A percentile compares a stretch with the other conserved stretches of the same genome.
phyloP scores from a whole-genome alignment of 2,888 invertebrate genomes.

The Coenonympha glycerion region DNA sequence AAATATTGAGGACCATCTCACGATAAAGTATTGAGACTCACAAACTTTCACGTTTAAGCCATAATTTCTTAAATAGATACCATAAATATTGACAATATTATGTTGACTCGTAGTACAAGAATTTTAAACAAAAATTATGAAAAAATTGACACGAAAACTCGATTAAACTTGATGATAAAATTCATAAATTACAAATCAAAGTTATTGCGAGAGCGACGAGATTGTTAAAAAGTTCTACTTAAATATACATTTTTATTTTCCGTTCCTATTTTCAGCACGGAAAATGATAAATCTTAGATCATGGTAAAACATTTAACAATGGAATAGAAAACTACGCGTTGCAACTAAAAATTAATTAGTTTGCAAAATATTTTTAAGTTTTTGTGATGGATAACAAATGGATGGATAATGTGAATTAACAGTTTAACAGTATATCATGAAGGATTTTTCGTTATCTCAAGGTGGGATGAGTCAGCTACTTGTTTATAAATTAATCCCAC shows the following conservation, averaged over 20 bases:
- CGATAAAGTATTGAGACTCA: too few relatives aligned
- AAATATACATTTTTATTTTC: slow-evolving; percentile 13
- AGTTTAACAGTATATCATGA: too few relatives aligned
- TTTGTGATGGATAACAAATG: not conserved
- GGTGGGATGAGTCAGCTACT: too few relatives aligned
- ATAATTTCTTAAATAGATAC: too few relatives aligned
- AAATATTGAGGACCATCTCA: too few relatives aligned
- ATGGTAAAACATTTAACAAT: not conserved
- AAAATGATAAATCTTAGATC: not conserved
- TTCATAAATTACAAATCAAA: slow-evolving; percentile 59
- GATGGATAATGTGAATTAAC: too few relatives aligned
- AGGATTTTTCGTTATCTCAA: too few relatives aligned
- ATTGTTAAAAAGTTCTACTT: slow-evolving; percentile 18
- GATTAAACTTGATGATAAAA: slow-evolving; percentile 33
- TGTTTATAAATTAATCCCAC: too few relatives aligned
- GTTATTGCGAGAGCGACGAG: slow-evolving; percentile 27
- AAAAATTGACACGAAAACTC: slow-evolving; percentile 32
- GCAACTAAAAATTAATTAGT: not conserved
- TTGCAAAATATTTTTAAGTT: not conserved
- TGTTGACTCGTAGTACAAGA: too few relatives aligned
- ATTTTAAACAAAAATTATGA: too few relatives aligned
- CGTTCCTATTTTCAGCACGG: not conserved
- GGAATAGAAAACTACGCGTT: not conserved
- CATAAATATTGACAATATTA: too few relatives aligned
- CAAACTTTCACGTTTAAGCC: too few relatives aligned